Evolutionary conservation across 2,888 invertebrate species (phyloP), one percentile per base, ranked within the genome.

Genomic region (Formica aserva): DNA sequence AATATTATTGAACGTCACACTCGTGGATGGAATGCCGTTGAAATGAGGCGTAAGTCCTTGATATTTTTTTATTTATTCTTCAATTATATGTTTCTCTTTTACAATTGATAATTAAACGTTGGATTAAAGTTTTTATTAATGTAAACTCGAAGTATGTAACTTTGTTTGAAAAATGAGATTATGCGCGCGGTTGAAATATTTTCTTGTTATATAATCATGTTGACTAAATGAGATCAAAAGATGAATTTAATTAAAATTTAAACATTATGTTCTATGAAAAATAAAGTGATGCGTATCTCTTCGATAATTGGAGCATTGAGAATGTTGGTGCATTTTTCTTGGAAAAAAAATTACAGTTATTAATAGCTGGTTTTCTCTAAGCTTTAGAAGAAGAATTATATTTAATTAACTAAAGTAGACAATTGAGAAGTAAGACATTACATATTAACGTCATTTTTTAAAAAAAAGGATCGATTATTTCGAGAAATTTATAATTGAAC

Each of bases 1-100:
- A 92, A 89, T 90, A 88, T 88, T 86, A 88, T 86, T 91, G 88
- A 90, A 82, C 90, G 89, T 91, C 90, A 88, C 55, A 77, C 52
- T 77, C 48, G 32, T 52, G 35, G 22, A 76, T 38, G 52, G 66
- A 52, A 66, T 65, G 13, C 52, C 32, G 18, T n/a, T 66, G 26
- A 13, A 52, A 38, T 38, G n/a, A 66, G 29, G 6, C 29, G 22
- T 55, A 55, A 55, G 66, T 62, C 55, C 38, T 38, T 38, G 66
- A 66, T 26, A 52, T 66, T 55, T n/a, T 9, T 18, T 65, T 35
- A 13, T 29, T 52, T 52, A 52, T 52, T 52, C n/a, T 66, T 18
- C 11, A 55, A 38, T 65, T 26, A 18, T n/a, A n/a, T 8, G 5
- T 8, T 32, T n/a, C 38, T 55, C 6, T 76, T 66, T 55, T 18